Base-by-base conservation (phyloP, 2,888 invertebrate genomes). In the Lepetodrilus schrolli region DNA sequence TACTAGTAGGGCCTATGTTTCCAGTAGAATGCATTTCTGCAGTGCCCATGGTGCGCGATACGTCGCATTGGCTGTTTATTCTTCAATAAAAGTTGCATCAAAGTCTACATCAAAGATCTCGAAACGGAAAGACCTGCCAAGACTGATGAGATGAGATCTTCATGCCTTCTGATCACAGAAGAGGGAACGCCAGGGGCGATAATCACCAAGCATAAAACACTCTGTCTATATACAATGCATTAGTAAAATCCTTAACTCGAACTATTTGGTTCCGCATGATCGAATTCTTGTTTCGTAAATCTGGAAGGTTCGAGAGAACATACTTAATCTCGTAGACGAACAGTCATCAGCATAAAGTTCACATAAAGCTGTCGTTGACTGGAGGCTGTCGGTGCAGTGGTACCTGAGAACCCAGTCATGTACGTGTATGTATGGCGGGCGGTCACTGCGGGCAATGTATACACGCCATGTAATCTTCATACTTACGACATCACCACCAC, bases 171-270 rank as follows among this genome's bases (percentile, higher is more conserved):
- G 58, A 58, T 58, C 58, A 58, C 58, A 58, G n/a, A 34, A 58
- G 58, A 58, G 58, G 17, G 34, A 58, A 10, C 34, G 58, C 58
- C 58, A 58, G 58, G 26, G 58, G 58, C 30, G 58, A 58, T 58
- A 58, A 58, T 58, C 58, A 58, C 30, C 58, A 8, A 58, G 30
- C 30, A 58, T 58, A 58, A 58, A 58, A 23, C 58, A 8, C 30
- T 58, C 58, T 30, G 58, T 58, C 58, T 30, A 58, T 58, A 58
- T 58, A 58, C 58, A 58, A 58, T 58, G 58, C 58, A 58, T 58
- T 58, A 58, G 58, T 30, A 30, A 58, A 58, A 30, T 58, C 58
- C 30, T 58, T 30, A 34, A 58, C 34, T 4, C 13, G 34, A 7
- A 17, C 13, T 21, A 58, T 34, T 58, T 58, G 58, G 58, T 30